Evolutionary conservation across 1,140 invertebrate genomes (phyloP).

Genomic region (Bombus terrestris): DNA sequence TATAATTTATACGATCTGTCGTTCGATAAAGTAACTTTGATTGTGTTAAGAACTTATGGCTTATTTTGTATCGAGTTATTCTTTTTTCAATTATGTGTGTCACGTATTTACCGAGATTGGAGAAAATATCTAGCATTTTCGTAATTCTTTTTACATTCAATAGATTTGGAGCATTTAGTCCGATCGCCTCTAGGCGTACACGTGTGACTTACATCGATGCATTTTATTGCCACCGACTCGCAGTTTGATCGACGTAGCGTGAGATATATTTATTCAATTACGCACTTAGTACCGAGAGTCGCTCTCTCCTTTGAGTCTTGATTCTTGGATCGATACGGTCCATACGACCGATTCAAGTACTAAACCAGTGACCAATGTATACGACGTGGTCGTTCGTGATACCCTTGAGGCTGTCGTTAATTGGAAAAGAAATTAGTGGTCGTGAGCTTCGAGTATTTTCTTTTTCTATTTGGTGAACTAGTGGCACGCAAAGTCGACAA

Average conservation of each 20-base stretch:
- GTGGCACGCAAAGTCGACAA: background rate
- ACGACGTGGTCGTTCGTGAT: conserved; percentile 5
- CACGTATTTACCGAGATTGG: background rate
- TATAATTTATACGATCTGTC: too few relatives aligned
- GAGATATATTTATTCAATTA: conserved; percentile 44
- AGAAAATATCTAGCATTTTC: background rate
- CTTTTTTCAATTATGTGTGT: too few relatives aligned
- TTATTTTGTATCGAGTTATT: too few relatives aligned
- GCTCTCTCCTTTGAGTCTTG: conserved; percentile 35
- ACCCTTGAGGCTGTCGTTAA: conserved; percentile 40
- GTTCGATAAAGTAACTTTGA: too few relatives aligned
- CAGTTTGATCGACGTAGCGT: conserved; percentile 11
- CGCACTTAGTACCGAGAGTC: background rate
- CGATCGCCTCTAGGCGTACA: conserved; percentile 31
- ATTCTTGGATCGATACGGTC: conserved; percentile 15
- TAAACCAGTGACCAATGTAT: conserved; percentile 10
- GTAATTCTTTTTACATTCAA: background rate
- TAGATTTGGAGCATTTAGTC: background rate
- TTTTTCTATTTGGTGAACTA: conserved; percentile 9
- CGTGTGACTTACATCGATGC: conserved; percentile 38
- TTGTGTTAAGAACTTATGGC: too few relatives aligned
- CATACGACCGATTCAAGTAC: background rate
- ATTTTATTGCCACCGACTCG: conserved; percentile 16
- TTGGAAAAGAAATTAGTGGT: conserved; percentile 42
- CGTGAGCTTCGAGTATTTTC: conserved; percentile 3